Percentiles rank a stretch among this genome's conserved stretches.
Evolutionary conservation across 2,113 vertebrate species (phyloP).

Genomic region (Telmatochromis sp.): DNA sequence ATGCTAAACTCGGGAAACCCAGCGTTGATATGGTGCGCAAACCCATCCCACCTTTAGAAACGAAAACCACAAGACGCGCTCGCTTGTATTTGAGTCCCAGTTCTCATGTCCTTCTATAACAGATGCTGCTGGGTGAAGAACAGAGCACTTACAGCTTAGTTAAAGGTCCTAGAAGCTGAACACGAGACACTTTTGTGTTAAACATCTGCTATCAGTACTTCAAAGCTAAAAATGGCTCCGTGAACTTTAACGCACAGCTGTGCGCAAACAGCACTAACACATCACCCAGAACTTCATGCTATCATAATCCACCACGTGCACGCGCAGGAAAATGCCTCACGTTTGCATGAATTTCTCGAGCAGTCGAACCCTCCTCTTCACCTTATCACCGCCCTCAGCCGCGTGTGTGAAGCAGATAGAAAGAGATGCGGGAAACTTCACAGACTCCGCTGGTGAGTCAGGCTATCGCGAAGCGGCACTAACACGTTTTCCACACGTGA

Average conservation of each 20-base stretch:
- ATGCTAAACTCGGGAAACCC: background rate
- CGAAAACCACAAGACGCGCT: background rate
- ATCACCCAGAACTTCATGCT: background rate
- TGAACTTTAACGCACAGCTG: background rate
- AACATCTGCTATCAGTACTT: background rate
- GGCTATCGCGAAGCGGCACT: background rate
- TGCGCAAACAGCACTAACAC: background rate
- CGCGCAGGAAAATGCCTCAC: background rate
- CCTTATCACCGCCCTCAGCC: slow-evolving; percentile 25
- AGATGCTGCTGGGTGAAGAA: background rate
- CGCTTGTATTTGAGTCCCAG: background rate
- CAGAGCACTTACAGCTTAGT: background rate
- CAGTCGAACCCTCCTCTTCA: background rate
- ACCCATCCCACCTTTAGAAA: background rate
- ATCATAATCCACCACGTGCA: background rate
- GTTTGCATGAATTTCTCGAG: slow-evolving; percentile 6
- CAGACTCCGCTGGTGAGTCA: background rate
- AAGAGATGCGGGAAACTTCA: background rate
- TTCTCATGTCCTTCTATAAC: background rate
- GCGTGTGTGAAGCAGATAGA: slow-evolving; percentile 34
- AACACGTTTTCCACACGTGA: background rate
- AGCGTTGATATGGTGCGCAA: background rate
- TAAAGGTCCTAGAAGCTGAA: background rate
- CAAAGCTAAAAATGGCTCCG: background rate
- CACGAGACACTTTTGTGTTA: accelerated